Conservation (phyloP, 2,888 invertebrate species). For the Zootermopsis nevadensis region DNA sequence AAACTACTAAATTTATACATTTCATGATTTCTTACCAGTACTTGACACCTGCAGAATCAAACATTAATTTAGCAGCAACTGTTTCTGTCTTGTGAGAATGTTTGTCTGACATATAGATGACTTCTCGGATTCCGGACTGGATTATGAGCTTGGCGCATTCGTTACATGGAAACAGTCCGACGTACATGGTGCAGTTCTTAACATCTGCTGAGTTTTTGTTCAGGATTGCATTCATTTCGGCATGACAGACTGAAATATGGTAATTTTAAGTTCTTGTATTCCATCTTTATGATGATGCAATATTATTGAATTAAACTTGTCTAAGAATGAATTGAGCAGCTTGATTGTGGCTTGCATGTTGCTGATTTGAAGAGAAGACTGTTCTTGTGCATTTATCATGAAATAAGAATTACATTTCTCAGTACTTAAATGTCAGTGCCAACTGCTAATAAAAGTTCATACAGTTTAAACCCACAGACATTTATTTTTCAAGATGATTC, state of each 20-base stretch:
- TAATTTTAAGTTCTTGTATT: neutral
- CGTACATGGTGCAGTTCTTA: conserved; percentile 85
- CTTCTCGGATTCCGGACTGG: conserved; percentile 86
- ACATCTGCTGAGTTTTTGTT: conserved; percentile 87
- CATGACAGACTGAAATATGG: conserved; percentile 85
- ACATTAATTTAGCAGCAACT: conserved; percentile 83
- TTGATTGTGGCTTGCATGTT: too few species aligned
- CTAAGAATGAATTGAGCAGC: too few species aligned
- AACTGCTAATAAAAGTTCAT: too few species aligned
- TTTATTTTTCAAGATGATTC: too few species aligned
- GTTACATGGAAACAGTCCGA: conserved; percentile 94
- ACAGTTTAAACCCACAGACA: too few species aligned
- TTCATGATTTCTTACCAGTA: conserved; percentile 66
- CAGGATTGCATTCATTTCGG: conserved; percentile 96
- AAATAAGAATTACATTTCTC: too few species aligned
- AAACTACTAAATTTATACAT: too few species aligned
- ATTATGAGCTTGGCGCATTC: conserved; percentile 98
- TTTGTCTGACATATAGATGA: conserved; percentile 87
- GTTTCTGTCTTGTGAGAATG: conserved; percentile 75
- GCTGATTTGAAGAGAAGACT: too few species aligned
- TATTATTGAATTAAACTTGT: too few species aligned
- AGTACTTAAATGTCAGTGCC: too few species aligned
- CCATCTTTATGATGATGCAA: too few species aligned
- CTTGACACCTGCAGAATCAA: conserved; percentile 79
- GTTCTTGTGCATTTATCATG: too few species aligned